Evolutionary conservation across 2,888 invertebrate species (phyloP).

Genomic region (Xylophagus ater): DNA sequence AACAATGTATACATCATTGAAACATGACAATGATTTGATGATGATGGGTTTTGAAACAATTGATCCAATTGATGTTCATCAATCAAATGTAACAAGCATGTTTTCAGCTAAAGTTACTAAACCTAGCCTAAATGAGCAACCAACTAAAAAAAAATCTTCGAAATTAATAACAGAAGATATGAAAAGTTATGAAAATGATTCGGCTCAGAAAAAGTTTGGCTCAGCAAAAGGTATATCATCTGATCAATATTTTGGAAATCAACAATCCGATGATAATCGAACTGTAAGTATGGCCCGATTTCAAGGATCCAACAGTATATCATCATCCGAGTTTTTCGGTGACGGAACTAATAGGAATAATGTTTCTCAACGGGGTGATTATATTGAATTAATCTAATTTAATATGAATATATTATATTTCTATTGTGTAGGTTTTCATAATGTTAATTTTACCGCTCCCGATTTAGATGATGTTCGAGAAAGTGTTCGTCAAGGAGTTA

Average conservation of each 20-base stretch:
- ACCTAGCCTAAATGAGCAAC: constrained; percentile 20
- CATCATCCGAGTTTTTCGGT: constrained; percentile 92
- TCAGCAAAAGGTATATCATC: constrained; percentile 97
- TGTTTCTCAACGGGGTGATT: constrained; percentile 24
- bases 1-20: constrained; percentile 22
- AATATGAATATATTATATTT: constrained; percentile 4
- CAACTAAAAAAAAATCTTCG: constrained; percentile 21
- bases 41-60: constrained; percentile 37
- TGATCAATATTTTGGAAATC: constrained; percentile 86
- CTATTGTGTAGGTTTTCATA: constrained; percentile 25
- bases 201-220: constrained; percentile 92
- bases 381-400: constrained; percentile 15
- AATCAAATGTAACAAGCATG: constrained; percentile 36
- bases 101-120: constrained; percentile 21
- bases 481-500: constrained; percentile 92
- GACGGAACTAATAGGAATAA: constrained; percentile 38
- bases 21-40: constrained; percentile 33
- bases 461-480: constrained; percentile 96
- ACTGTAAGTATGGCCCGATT: constrained; percentile 58
- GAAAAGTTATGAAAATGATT: constrained; percentile 44
- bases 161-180: constrained; percentile 8
- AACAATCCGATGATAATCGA: constrained; percentile 45
- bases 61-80: constrained; percentile 34
- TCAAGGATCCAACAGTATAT: constrained; percentile 90
- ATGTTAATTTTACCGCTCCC: constrained; percentile 45